phyloP scores from a whole-genome alignment of 2,797 vertebrate genomes.

The Monodelphis domestica region DNA sequence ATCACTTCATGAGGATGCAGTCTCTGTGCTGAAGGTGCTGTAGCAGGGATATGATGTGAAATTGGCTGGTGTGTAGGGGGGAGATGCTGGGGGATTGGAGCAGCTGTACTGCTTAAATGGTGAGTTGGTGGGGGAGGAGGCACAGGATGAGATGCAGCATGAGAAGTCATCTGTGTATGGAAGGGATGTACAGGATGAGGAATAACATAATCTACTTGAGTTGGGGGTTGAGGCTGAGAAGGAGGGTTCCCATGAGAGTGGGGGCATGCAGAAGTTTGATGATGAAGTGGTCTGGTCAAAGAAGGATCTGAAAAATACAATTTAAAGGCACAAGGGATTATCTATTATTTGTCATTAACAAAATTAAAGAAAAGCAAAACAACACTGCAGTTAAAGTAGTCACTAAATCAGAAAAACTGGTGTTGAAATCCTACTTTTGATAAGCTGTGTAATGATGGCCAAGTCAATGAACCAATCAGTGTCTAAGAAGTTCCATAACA shows the following conservation, averaged over 20 bases:
- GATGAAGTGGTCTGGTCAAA: conserved; percentile 95
- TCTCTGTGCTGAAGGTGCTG: conserved; percentile 93
- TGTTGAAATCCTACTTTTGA: background rate
- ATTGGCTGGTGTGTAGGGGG: conserved; percentile 93
- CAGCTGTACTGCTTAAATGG: conserved; percentile 90
- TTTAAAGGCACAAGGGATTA: background rate
- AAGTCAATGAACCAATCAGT: background rate
- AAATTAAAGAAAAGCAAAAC: background rate
- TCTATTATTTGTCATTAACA: background rate
- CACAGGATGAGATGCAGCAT: conserved; percentile 92
- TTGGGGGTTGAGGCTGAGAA: conserved; percentile 91
- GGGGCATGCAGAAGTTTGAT: conserved; percentile 95
- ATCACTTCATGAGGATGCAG: conserved; percentile 95
- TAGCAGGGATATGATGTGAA: conserved; percentile 92
- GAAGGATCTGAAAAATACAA: conserved; percentile 90
- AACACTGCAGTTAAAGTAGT: background rate
- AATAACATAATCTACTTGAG: conserved; percentile 95
- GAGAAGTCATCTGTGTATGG: conserved; percentile 92
- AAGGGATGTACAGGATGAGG: conserved; percentile 96
- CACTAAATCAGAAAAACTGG: background rate
- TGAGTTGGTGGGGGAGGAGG: conserved; percentile 90
- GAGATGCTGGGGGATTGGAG: conserved; percentile 94
- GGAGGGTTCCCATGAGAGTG: conserved; percentile 96
- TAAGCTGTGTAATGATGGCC: background rate
- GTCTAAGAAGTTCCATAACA: background rate